These are phyloP conservation scores for Pristis pectinata DNA, from an alignment of 2,797 vertebrate genomes.

Conservation along the genomic window DNA sequence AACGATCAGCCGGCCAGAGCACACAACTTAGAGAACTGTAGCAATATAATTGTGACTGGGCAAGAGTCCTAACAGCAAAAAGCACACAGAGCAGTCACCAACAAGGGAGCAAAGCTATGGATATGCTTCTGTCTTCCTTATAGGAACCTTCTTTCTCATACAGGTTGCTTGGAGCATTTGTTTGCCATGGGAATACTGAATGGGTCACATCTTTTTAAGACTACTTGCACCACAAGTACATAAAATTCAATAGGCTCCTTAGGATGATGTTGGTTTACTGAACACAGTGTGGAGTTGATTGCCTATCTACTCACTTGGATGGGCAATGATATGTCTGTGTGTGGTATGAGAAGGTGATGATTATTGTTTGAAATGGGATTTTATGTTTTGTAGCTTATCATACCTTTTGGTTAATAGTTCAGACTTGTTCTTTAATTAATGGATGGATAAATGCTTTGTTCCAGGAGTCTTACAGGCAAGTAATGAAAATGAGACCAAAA, in stretches of 20 bases:
- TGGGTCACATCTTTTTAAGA: neutral
- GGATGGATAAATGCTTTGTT: neutral
- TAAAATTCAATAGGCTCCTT: neutral
- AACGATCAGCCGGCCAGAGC: too few species aligned
- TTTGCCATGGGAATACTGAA: neutral
- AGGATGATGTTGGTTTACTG: neutral
- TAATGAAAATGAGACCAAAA: conserved; percentile 99
- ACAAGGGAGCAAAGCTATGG: neutral
- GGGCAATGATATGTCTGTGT: neutral
- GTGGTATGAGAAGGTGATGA: neutral
- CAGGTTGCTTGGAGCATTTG: neutral
- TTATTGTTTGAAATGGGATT: neutral
- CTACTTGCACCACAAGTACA: neutral
- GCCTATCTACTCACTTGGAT: neutral
- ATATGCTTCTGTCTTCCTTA: neutral
- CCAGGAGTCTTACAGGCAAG: conserved; percentile 93
- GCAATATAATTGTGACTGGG: neutral
- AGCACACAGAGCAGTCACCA: neutral
- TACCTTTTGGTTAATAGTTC: neutral
- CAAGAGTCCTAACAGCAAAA: neutral
- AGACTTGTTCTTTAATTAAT: neutral
- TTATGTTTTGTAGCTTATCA: neutral
- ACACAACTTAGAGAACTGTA: too few species aligned
- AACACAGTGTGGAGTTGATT: neutral
- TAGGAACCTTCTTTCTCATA: neutral